Percentiles rank a stretch among this genome's conserved stretches.
Conservation (phyloP, 2,113 vertebrate species). For the Sander vitreus region DNA sequence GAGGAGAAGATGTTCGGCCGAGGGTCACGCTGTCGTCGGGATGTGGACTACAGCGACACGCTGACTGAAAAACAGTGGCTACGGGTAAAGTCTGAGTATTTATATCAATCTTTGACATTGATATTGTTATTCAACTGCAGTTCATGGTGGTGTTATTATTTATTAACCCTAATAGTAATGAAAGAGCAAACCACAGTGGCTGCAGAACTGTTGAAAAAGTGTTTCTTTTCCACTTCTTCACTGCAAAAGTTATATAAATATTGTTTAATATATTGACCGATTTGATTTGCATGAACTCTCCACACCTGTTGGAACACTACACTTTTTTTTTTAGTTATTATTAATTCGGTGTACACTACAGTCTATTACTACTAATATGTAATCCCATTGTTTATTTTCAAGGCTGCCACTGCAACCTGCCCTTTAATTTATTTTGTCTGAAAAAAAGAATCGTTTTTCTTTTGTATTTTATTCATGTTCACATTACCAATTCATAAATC, state of each 20-base stretch:
- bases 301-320: neutral
- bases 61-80: constrained; percentile 98
- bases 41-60: constrained; percentile 97
- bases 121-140: neutral
- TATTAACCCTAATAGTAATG: neutral
- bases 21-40: constrained; percentile 93
- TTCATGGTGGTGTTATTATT: neutral
- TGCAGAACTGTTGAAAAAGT: neutral
- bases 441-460: no score
- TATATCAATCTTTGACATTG: neutral
- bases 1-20: constrained; percentile 97
- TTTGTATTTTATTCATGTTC: neutral
- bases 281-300: neutral
- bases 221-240: neutral
- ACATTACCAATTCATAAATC: neutral
- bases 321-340: neutral
- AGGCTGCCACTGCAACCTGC: neutral
- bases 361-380: neutral
- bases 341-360: neutral
- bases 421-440: neutral
- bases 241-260: neutral
- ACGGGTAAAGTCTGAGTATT: constrained; percentile 57
- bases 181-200: no score
- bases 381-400: neutral
- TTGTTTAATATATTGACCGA: neutral